Evolutionary conservation across 2,113 vertebrate genomes (phyloP), one percentile per base, ranked within the genome.

Genomic region (Psilopogon haemacephalus): DNA sequence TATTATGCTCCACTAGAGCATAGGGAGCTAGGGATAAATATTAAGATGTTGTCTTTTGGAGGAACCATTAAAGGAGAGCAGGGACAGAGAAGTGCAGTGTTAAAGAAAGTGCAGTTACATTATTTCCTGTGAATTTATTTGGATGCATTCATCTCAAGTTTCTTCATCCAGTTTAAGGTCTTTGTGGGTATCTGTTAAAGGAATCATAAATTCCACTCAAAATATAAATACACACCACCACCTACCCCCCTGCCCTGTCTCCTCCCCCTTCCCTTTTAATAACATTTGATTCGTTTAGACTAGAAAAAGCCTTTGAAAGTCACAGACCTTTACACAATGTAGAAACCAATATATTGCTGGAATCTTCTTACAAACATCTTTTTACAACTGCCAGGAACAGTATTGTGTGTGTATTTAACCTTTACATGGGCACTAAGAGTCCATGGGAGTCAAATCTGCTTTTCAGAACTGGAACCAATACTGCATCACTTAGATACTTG

Each of bases 321-420:
- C 59, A 5, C 28, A 65, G 44, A n/a, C 55, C 56, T 90, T 90
- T 76, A 56, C 5, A 3, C 56, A 90, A 26, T 1, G 1, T 54
- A 58, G 72, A 95, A 93, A 93, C 62, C 58, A 55, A 12, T 69
- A 55, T 63, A 69, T 71, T 74, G 64, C 69, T 91, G 71, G 73
- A 85, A 80, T 91, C 23, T 20, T 82, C 65, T 78, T 82, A 69
- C 89, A 19, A 86, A 92, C 86, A n/a, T 38, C 58, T 72, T 89
- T 95, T 64, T 62, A 30, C 60, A 82, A 72, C 60, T 79, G 94
- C 88, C 93, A 96, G 91, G 54, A 93, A 75, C 44, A 55, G 82
- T 86, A 27, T 6, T 42, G 38, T 76, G 64, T 95, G 85, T 89
- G 68, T 80, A 74, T 80, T 92, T 95, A 95, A 87, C 85, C 87